These are phyloP conservation scores for Morpho helenor DNA, from an alignment of 2,888 invertebrate species.

Conservation along the genomic window DNA sequence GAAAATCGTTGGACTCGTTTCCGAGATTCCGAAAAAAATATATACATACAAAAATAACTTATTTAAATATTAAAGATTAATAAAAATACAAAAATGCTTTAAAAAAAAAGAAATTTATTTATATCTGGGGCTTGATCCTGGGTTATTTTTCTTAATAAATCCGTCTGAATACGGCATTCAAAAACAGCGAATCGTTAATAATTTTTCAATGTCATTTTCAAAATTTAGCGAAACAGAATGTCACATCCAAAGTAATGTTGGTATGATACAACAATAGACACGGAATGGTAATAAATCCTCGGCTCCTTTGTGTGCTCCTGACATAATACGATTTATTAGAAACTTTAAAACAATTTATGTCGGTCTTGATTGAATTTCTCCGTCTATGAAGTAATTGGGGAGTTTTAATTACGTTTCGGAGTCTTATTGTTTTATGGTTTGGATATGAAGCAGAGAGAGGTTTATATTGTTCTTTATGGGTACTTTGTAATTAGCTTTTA, in stretches of 20 bases:
- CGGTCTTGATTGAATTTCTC: constrained; percentile 9
- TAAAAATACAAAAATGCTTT: no score
- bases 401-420: constrained; percentile 11
- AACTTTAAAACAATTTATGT: constrained; percentile 27
- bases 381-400: constrained; percentile 8
- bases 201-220: constrained; percentile 8
- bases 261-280: not conserved
- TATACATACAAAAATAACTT: no score
- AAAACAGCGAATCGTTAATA: not conserved
- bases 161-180: not conserved
- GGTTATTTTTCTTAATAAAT: no score
- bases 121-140: no score
- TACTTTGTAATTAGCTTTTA: constrained; percentile 8
- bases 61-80: no score
- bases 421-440: constrained; percentile 11
- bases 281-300: not conserved
- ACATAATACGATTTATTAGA: constrained; percentile 14
- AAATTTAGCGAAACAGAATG: constrained; percentile 1
- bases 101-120: no score
- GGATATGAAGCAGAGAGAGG: constrained; percentile 1
- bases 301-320: constrained; percentile 8
- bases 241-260: constrained; percentile 1
- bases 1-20: no score
- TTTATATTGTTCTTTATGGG: constrained; percentile 2
- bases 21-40: no score